These are phyloP conservation scores for Basileuterus tristriatus DNA, from an alignment of 2,797 vertebrate genomes.

Conservation along the genomic window DNA sequence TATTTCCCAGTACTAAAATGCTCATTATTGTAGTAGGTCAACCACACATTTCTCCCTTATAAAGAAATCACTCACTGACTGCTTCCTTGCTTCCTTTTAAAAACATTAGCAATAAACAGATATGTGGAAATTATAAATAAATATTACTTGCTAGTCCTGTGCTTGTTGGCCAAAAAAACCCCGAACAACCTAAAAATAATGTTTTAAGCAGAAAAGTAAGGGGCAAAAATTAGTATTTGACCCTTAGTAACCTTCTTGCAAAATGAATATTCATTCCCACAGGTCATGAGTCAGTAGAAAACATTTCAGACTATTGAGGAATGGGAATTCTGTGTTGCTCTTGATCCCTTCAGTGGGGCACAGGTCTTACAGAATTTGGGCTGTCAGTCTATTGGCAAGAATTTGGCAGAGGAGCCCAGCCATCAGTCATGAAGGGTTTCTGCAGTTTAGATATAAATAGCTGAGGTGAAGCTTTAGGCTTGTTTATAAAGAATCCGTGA, in stretches of 20 bases:
- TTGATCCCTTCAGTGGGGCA: not conserved
- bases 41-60: not conserved
- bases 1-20: not conserved
- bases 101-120: not conserved
- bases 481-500: constrained; percentile 19
- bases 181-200: not conserved
- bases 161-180: not conserved
- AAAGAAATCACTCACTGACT: not conserved
- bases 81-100: not conserved
- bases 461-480: constrained; percentile 16
- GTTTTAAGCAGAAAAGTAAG: not conserved
- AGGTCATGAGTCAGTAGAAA: not conserved
- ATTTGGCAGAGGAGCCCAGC: not conserved
- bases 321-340: not conserved
- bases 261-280: not conserved
- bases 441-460: constrained; percentile 43
- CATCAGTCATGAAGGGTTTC: not conserved
- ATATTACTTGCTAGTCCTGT: not conserved
- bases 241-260: not conserved
- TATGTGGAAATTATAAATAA: not conserved
- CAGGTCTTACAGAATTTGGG: not conserved
- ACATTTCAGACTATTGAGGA: not conserved
- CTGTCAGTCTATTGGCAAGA: not conserved
- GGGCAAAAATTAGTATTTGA: not conserved
- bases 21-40: not conserved